phyloP scores from a whole-genome alignment of 2,113 vertebrate species.

The Pangasianodon hypophthalmus region DNA sequence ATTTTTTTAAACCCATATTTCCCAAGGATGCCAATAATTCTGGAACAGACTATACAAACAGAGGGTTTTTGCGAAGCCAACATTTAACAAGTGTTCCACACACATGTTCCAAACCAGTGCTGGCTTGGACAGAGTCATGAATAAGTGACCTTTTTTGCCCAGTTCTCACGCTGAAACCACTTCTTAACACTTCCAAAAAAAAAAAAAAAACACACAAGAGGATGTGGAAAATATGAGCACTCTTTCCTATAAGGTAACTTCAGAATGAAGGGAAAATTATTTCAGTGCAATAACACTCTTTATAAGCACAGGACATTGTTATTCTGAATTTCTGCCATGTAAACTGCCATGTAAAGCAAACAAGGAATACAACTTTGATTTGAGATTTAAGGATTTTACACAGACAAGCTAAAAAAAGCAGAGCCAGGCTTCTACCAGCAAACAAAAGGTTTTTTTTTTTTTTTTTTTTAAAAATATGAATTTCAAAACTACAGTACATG shows the following conservation, averaged over 20 bases:
- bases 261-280: conserved; percentile 4
- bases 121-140: neutral
- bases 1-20: neutral
- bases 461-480: neutral
- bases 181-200: conserved; percentile 18
- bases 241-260: conserved; percentile 50
- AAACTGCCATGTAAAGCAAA: neutral
- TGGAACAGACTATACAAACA: conserved; percentile 11
- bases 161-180: conserved; percentile 19
- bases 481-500: neutral
- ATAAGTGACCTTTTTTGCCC: conserved; percentile 4
- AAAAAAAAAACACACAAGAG: neutral
- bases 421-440: too few species aligned
- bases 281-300: conserved; percentile 21
- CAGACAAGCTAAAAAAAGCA: neutral
- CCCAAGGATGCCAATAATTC: neutral
- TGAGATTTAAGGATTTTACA: neutral
- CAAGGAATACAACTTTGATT: neutral
- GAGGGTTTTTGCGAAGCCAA: neutral
- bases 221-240: conserved; percentile 70
- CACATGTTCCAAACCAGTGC: neutral
- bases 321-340: neutral
- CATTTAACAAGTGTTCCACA: conserved; percentile 12
- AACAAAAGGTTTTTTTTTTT: too few species aligned
- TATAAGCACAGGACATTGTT: neutral